Evolutionary conservation across 2,113 vertebrate genomes (phyloP).

Genomic region (Eptesicus fuscus): DNA sequence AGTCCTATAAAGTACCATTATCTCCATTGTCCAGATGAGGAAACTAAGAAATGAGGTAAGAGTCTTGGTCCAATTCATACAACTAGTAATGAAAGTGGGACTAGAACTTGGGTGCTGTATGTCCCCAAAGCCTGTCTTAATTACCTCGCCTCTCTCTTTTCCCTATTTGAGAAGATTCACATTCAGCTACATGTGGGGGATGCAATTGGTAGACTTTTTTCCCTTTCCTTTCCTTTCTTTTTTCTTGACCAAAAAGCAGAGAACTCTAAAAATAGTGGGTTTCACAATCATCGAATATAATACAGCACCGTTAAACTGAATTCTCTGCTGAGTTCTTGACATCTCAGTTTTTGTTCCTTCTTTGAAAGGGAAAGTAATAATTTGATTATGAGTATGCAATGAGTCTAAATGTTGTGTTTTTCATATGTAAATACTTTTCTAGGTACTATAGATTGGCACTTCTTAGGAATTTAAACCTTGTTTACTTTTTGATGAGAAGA

Average conservation of each 20-base stretch:
- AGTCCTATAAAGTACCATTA: neutral
- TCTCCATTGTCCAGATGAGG: neutral
- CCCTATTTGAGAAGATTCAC: neutral
- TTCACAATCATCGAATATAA: conserved; percentile 5
- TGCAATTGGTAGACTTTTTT: neutral
- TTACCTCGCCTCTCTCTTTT: neutral
- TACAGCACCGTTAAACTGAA: neutral
- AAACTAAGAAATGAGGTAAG: conserved; percentile 16
- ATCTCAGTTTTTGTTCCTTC: conserved; percentile 39
- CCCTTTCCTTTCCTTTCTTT: neutral
- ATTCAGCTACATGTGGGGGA: neutral
- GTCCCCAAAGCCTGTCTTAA: neutral
- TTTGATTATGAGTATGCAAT: neutral
- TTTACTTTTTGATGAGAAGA: conserved; percentile 1
- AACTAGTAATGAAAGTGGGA: neutral
- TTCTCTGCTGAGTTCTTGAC: conserved; percentile 10
- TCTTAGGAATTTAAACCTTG: neutral
- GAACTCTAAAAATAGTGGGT: conserved; percentile 28
- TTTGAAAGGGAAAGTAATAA: conserved; percentile 4
- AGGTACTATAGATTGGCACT: neutral
- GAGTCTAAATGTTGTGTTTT: neutral
- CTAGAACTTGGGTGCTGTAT: neutral
- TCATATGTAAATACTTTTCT: neutral
- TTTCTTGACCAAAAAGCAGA: neutral
- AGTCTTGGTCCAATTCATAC: neutral